Evolutionary conservation across 2,888 invertebrate genomes (phyloP).

Genomic region (Catotricha subobsoleta): DNA sequence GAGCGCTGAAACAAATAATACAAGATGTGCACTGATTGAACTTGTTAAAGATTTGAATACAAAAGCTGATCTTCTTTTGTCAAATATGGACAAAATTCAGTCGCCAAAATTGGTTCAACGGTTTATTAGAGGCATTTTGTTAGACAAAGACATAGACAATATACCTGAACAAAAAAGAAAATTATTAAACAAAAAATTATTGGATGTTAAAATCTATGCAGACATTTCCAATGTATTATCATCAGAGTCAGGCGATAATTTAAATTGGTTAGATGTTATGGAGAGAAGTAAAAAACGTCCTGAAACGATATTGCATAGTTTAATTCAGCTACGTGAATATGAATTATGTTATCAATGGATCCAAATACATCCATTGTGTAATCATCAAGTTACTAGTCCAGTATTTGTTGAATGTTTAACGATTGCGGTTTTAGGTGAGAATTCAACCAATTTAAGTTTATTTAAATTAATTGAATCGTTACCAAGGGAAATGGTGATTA

Average conservation of each 20-base stretch:
- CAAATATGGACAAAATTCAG: slow-evolving; percentile 16
- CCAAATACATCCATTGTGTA: slow-evolving; percentile 39
- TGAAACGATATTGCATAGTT: slow-evolving; percentile 21
- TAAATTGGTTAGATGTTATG: slow-evolving; percentile 44
- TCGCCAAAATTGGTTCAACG: slow-evolving; percentile 18
- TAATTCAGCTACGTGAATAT: slow-evolving; percentile 19
- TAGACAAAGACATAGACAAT: slow-evolving; percentile 29
- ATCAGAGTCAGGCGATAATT: slow-evolving; percentile 27
- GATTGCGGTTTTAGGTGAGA: slow-evolving; percentile 23
- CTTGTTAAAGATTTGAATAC: slow-evolving; percentile 19
- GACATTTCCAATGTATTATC: slow-evolving; percentile 37
- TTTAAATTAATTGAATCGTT: slow-evolving; percentile 39
- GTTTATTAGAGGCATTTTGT: slow-evolving; percentile 30
- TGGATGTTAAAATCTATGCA: slow-evolving; percentile 45
- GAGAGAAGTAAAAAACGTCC: slow-evolving; percentile 25
- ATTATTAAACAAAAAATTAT: slow-evolving; percentile 36
- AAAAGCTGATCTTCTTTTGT: slow-evolving; percentile 19
- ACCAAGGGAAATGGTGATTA: slow-evolving; percentile 37
- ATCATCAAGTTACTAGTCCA: slow-evolving; percentile 28
- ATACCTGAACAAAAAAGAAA: slow-evolving; percentile 20
- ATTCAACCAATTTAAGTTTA: slow-evolving; percentile 23
- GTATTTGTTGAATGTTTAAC: slow-evolving; percentile 4
- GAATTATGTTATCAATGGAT: slow-evolving; percentile 53
- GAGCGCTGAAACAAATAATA: no score
- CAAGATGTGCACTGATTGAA: slow-evolving; percentile 12